Conservation (phyloP, 2,797 vertebrate genomes). For the Sebastes cheni region DNA sequence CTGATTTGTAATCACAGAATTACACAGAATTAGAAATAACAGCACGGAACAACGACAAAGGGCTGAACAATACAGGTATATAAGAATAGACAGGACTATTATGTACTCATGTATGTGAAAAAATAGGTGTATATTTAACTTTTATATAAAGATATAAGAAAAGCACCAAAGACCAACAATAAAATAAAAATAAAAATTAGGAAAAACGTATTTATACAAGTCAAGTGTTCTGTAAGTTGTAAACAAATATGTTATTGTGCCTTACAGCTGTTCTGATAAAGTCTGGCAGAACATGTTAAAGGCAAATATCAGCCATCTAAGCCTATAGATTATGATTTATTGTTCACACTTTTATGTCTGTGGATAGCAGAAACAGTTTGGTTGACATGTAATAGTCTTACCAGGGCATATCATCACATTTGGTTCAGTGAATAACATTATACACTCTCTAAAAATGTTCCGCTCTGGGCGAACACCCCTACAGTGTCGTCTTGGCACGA, state of each 20-base stretch:
- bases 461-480: slow-evolving; percentile 4
- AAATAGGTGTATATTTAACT: no score
- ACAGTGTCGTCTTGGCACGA: slow-evolving; percentile 28
- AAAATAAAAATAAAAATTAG: no score
- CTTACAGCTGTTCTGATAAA: neutral
- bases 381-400: neutral
- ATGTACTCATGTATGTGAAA: no score
- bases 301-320: neutral
- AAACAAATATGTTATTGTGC: neutral
- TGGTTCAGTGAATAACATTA: slow-evolving; percentile 24
- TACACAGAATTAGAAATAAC: no score
- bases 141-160: no score
- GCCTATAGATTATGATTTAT: neutral
- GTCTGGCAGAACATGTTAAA: neutral
- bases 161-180: no score
- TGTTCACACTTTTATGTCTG: neutral
- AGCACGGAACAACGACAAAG: no score
- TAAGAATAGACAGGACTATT: no score
- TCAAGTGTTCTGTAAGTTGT: no score
- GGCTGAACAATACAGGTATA: no score
- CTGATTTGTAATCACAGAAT: no score
- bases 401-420: neutral
- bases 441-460: slow-evolving; percentile 31
- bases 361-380: neutral
- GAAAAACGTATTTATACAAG: accelerated